These are phyloP conservation scores for Pantherophis alleghaniensis DNA, from an alignment of 2,797 vertebrate species.

Conservation along the genomic window DNA sequence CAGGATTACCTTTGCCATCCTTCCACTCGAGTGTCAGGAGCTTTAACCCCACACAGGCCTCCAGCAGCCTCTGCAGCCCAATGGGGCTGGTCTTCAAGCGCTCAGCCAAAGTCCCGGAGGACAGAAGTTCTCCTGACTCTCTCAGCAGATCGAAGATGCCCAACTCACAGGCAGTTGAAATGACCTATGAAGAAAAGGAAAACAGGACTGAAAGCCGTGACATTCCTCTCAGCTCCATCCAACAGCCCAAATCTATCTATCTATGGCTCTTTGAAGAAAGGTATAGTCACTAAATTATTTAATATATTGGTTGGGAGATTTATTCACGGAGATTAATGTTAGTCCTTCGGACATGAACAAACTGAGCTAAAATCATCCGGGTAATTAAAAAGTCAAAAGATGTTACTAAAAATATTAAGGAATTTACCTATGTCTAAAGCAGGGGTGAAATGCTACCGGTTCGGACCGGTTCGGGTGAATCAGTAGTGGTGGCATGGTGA, in stretches of 20 bases:
- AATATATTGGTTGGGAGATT: background rate
- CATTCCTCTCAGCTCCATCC: background rate
- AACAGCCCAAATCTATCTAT: background rate
- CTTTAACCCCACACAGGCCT: constrained; percentile 80
- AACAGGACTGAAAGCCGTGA: fast-evolving
- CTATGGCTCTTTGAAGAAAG: too few species aligned
- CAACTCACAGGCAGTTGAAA: constrained; percentile 87
- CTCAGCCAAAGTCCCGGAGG: constrained; percentile 69
- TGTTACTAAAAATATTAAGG: background rate
- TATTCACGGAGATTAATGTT: background rate
- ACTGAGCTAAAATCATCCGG: too few species aligned
- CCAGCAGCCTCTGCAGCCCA: constrained; percentile 78
- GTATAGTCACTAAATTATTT: background rate
- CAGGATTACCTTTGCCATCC: constrained; percentile 68
- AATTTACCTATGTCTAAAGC: background rate
- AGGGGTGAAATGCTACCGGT: too few species aligned
- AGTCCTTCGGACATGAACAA: background rate
- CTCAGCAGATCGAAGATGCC: constrained; percentile 85
- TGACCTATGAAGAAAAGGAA: constrained; percentile 65
- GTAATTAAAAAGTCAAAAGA: background rate
- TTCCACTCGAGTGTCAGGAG: constrained; percentile 72
- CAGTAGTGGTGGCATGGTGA: too few species aligned
- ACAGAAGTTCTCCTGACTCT: constrained; percentile 70
- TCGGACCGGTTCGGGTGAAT: too few species aligned
- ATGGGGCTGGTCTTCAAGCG: constrained; percentile 70